Evolutionary conservation across 2,797 vertebrate genomes (phyloP), one percentile per base, ranked within the genome.

Genomic region (Enteromius afrohamiltoni): DNA sequence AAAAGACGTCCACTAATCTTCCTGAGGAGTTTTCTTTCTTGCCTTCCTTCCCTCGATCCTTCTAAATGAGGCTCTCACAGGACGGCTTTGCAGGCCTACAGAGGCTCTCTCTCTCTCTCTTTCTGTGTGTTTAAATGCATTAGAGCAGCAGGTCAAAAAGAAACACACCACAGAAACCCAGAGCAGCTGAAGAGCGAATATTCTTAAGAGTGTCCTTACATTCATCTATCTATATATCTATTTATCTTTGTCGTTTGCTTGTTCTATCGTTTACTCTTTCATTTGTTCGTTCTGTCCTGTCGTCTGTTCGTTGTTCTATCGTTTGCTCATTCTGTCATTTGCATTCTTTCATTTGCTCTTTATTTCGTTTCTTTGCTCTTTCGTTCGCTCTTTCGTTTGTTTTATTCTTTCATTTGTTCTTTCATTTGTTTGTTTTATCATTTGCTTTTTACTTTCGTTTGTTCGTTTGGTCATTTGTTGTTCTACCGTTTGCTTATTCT

Each of bases 1-100:
- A 91, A 90, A 90, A 91, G 92, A 92, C 75, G 85, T 80, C 91
- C 88, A 93, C 93, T 94, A 92, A 93, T 93, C 93, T 93, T 91
- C 90, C 90, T 88, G 90, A 90, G 82, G 90, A 81, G 79, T 70
- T 77, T 84, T 77, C 34, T 65, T 70, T n/a, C 69, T 76, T 17
- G 19, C 29, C 55, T 67, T 58, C 26, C 10, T 29, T 60, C 40
- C 13, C 84, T 70, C 23, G 4, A 62, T 81, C 45, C 13, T 40
- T 83, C 42, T 86, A 86, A 92, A 91, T 89, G 92, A 92, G 91
- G 88, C 92, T 88, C 89, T 88, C 87, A 45, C 77, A n/a, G 84
- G 88, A 87, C 86, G 67, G 42, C 82, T 81, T 84, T 73, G 53
- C 42, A 49, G 85, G 84, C 82, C 85, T 79, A 55, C 29, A 2